Conservation (phyloP, 2,888 invertebrate species). For the Deroplatys truncata region DNA sequence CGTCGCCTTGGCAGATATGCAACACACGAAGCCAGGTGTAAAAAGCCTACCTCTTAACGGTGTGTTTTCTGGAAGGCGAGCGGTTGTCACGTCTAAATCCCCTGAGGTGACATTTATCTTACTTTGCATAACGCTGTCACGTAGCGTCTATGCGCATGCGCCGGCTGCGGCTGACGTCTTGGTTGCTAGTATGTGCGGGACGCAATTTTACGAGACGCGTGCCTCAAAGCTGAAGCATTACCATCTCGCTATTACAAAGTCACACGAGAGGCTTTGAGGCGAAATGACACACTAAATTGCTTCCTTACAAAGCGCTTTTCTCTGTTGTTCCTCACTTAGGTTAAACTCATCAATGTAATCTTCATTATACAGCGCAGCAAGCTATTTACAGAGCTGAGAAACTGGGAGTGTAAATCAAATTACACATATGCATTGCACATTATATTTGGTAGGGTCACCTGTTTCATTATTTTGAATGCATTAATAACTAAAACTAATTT, state of each 20-base stretch:
- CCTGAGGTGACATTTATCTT: not conserved
- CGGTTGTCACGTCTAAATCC: not conserved
- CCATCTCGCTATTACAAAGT: not conserved
- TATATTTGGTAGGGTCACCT: too few relatives aligned
- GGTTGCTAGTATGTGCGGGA: too few relatives aligned
- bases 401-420: not conserved
- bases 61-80: not conserved
- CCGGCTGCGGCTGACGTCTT: too few relatives aligned
- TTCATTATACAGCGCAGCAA: not conserved
- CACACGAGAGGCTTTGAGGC: not conserved
- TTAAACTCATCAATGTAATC: not conserved
- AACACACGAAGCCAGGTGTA: not conserved
- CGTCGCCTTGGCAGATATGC: not conserved
- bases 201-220: not conserved
- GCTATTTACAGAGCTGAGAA: not conserved
- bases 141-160: not conserved
- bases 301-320: not conserved
- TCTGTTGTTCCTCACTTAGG: not conserved
- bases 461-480: too few relatives aligned
- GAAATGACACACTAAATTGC: not conserved
- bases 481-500: too few relatives aligned
- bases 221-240: not conserved
- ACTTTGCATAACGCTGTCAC: not conserved
- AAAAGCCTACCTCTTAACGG: not conserved
- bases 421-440: too few relatives aligned